A percentile compares a stretch with the other conserved stretches of the same genome.
Evolutionary conservation across 2,113 vertebrate genomes (phyloP).

Genomic region (pig (Sus scrofa)): DNA sequence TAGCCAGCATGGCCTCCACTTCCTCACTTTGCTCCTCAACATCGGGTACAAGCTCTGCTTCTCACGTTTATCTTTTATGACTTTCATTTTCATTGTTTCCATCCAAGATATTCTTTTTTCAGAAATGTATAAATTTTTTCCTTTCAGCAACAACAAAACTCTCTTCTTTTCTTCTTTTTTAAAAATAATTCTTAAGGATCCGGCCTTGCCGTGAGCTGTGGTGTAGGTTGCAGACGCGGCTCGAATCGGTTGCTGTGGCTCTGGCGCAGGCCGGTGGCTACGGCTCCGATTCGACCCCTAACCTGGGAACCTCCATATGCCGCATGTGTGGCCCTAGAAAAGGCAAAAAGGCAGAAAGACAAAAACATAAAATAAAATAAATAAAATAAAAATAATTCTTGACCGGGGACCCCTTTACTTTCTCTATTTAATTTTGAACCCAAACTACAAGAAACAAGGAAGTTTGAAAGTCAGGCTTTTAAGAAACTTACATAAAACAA

Average conservation of each 20-base stretch:
- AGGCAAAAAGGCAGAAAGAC: no score
- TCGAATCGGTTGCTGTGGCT: no score
- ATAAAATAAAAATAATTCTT: no score
- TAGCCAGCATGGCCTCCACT: neutral
- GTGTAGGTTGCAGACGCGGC: no score
- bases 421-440: neutral
- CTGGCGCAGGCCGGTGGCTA: no score
- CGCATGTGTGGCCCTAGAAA: no score
- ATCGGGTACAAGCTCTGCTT: neutral
- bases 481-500: neutral
- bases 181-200: no score
- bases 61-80: neutral
- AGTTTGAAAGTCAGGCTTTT: neutral
- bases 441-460: slow-evolving; percentile 1
- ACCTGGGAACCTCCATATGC: no score
- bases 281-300: no score
- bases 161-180: neutral
- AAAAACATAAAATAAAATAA: no score
- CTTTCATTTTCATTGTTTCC: neutral
- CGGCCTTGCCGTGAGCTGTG: no score
- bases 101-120: neutral
- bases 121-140: neutral
- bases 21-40: neutral
- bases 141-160: neutral
- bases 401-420: neutral